Evolutionary conservation across 2,888 invertebrate species (phyloP).

Genomic region (Norana najaformis): DNA sequence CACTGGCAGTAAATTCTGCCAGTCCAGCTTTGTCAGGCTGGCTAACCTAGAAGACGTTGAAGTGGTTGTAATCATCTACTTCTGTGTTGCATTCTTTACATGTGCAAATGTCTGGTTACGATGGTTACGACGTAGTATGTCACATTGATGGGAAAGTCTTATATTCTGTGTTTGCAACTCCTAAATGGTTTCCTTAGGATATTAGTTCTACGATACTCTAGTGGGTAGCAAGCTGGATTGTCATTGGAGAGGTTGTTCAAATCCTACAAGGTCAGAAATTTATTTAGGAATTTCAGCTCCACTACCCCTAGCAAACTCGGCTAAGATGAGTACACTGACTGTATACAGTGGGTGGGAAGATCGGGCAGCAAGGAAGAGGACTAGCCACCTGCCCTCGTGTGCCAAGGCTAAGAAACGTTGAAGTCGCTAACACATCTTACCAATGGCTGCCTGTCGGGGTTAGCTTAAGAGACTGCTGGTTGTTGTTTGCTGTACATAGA

Average conservation of each 20-base stretch:
- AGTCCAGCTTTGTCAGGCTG: background rate
- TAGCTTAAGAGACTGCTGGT: background rate
- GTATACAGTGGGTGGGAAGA: background rate
- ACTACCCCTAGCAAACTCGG: background rate
- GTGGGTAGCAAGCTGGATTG: background rate
- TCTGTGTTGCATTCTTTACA: slow-evolving; percentile 4
- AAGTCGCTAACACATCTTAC: background rate
- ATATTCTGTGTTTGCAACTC: background rate
- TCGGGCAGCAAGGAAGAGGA: background rate
- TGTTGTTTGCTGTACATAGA: background rate
- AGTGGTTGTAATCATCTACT: background rate
- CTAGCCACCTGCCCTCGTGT: background rate
- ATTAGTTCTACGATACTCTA: background rate
- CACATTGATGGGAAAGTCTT: no score
- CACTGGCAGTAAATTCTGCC: slow-evolving; percentile 13
- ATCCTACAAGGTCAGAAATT: background rate
- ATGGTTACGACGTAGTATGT: background rate
- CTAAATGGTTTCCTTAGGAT: background rate
- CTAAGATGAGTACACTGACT: background rate
- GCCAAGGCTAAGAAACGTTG: background rate
- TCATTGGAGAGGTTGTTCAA: background rate
- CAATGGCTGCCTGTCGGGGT: background rate
- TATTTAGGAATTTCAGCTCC: background rate
- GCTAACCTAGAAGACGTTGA: background rate
- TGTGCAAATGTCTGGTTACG: background rate